Evolutionary conservation across 1,140 invertebrate genomes (phyloP).

Genomic region (Papilio xuthus): DNA sequence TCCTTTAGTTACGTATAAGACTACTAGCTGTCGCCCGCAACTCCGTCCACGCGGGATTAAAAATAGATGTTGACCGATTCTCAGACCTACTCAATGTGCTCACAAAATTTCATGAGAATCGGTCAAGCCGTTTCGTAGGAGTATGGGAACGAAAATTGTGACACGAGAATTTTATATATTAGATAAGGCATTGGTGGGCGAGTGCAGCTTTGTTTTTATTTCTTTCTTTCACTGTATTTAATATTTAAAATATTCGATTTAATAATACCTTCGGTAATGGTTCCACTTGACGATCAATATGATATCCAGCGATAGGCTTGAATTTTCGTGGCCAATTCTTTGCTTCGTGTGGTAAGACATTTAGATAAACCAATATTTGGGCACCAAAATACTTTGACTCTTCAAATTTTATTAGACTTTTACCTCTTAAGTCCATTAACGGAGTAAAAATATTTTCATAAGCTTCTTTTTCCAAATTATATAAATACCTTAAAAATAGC

Average conservation of each 20-base stretch:
- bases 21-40: too few relatives aligned
- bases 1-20: too few relatives aligned
- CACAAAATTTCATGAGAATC: too few relatives aligned
- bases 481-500: not conserved
- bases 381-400: constrained; percentile 41
- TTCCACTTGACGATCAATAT: constrained; percentile 44
- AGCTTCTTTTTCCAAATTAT: not conserved
- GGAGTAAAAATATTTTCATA: constrained; percentile 47
- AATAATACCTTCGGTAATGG: constrained; percentile 48
- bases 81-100: too few relatives aligned
- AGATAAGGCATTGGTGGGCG: too few relatives aligned
- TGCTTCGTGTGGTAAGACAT: constrained; percentile 38
- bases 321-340: constrained; percentile 43
- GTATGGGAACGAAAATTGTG: too few relatives aligned
- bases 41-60: too few relatives aligned
- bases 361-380: constrained; percentile 38
- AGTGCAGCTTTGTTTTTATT: too few relatives aligned
- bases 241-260: not conserved
- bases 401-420: constrained; percentile 24
- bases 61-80: too few relatives aligned
- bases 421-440: constrained; percentile 35
- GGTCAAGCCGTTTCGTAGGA: too few relatives aligned
- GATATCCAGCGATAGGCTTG: constrained; percentile 45
- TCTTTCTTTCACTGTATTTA: too few relatives aligned
- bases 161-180: too few relatives aligned